Evolutionary conservation across 2,113 vertebrate genomes (phyloP), one percentile per base, ranked within the genome.

Genomic region (Girardinichthys multiradiatus): DNA sequence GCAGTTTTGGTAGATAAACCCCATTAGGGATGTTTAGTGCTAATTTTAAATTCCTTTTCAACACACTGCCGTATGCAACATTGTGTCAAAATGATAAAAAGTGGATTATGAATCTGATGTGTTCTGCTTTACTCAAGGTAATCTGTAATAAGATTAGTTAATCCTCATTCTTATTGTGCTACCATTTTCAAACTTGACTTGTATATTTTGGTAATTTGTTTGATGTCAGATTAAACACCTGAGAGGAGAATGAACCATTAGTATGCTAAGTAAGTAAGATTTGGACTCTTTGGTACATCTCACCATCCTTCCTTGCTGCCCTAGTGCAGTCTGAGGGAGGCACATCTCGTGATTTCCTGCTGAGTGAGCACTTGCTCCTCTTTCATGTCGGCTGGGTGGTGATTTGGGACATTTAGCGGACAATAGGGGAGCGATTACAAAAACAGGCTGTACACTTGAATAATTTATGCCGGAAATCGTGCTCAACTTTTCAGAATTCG

Each of bases 391-490:
- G 63, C 68, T 79, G 68, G 58, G 75, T 78, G 37, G 80, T 84
- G 85, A 87, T 91, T 88, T 85, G 88, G 85, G 85, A 88, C 76
- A 48, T 83, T 89, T 87, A 77, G 80, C 66, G 77, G 87, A 90
- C 90, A 90, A 91, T 84, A 70, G 82, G 72, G 87, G 81, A 83
- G 76, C 68, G 82, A 92, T 92, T 89, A 88, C 81, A 73, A 84
- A 87, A 90, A 89, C 87, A 87, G 88, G 77, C 86, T 89, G 89
- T 86, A 82, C 78, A 83, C 78, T 80, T 93, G 82, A 91, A 93
- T 93, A 92, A 93, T 92, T 92, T 80, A 94, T 92, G 87, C 72
- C 29, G 83, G 87, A 89, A 90, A 91, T 91, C 62, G 58, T 79
- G 81, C 85, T 87, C 87, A 68, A 80, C 83, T 85, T 87, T 87